Evolutionary conservation across 2,888 invertebrate genomes (phyloP).

Genomic region (Thalpophila matura): DNA sequence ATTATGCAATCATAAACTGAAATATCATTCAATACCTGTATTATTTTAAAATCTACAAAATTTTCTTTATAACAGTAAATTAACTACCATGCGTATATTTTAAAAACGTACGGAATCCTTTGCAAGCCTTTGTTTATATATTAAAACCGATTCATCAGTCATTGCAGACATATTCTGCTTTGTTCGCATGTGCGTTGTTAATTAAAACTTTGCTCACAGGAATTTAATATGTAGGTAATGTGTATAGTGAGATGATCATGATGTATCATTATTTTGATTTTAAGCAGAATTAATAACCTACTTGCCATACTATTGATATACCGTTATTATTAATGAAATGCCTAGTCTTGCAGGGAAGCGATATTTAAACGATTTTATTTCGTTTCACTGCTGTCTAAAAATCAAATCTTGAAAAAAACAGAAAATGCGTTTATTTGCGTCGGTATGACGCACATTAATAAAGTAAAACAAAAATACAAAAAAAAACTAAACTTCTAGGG

Average conservation of each 20-base stretch:
- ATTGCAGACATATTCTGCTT: constrained; percentile 27
- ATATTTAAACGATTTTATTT: no score
- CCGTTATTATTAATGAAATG: no score
- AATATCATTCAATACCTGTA: constrained; percentile 7
- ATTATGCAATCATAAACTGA: background rate
- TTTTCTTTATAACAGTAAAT: constrained; percentile 18
- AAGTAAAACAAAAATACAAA: no score
- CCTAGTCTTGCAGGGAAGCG: no score
- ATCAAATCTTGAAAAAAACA: no score
- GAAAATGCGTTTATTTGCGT: no score
- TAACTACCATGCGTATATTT: background rate
- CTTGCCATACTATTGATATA: no score
- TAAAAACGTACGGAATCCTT: constrained; percentile 8
- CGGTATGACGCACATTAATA: no score
- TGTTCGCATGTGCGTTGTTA: constrained; percentile 35
- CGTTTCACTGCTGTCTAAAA: no score
- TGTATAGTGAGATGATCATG: background rate
- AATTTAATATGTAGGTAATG: background rate
- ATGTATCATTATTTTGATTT: constrained; percentile 8
- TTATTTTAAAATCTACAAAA: background rate
- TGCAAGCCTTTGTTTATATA: constrained; percentile 7
- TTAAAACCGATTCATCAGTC: constrained; percentile 52
- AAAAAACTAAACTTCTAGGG: no score
- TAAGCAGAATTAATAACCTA: background rate
- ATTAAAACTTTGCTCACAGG: constrained; percentile 29